These are phyloP conservation scores for Intellagama lesueurii DNA, from an alignment of 2,797 vertebrate species.

Conservation along the genomic window DNA sequence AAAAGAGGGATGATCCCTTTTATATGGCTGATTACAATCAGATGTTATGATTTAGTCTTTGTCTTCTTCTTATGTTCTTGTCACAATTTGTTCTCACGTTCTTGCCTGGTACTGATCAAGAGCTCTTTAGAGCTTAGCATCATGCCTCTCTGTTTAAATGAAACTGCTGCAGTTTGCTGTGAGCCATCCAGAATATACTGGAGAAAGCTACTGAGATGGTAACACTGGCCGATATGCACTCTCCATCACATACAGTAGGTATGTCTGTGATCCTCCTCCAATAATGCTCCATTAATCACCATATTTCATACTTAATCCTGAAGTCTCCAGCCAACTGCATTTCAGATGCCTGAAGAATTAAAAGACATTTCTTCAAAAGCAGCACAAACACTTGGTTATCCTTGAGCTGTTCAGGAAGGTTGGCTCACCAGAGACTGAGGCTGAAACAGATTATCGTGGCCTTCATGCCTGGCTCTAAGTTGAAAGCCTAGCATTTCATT, in stretches of 20 bases:
- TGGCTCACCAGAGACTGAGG: background rate
- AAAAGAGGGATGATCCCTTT: no score
- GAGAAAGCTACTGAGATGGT: background rate
- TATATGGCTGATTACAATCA: no score
- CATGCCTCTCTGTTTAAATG: background rate
- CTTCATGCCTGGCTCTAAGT: background rate
- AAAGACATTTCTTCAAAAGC: background rate
- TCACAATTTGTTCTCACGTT: no score
- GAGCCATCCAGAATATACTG: background rate
- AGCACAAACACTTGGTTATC: slow-evolving; percentile 8
- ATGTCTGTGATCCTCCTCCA: background rate
- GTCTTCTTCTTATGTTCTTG: no score
- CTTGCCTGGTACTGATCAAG: background rate
- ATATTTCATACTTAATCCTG: background rate
- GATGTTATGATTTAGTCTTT: no score
- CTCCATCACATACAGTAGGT: no score
- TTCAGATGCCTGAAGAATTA: background rate
- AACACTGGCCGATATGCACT: background rate
- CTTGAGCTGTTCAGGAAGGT: slow-evolving; percentile 20
- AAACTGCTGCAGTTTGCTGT: background rate
- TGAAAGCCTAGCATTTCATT: background rate
- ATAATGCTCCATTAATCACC: background rate
- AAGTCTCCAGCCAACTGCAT: background rate
- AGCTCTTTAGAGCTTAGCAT: background rate
- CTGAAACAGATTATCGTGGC: slow-evolving; percentile 6